Conservation (phyloP, 2,888 invertebrate species). For the Branchipolynoe longqiensis region DNA sequence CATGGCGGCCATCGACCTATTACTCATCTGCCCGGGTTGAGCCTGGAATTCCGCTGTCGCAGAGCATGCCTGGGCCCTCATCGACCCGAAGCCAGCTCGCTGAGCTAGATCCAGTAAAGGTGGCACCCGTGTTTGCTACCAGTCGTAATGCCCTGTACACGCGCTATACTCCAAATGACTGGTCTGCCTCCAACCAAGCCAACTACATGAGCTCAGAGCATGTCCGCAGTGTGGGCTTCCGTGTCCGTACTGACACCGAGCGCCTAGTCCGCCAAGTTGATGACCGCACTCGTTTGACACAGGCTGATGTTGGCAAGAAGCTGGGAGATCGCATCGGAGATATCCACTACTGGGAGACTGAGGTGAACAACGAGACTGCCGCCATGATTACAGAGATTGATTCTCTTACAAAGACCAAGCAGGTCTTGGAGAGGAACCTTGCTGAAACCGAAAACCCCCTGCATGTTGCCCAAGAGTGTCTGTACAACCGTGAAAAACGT, state of each 20-base stretch:
- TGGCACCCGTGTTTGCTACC: slow-evolving; percentile 82
- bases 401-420: slow-evolving; percentile 87
- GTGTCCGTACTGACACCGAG: slow-evolving; percentile 80
- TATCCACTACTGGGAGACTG: slow-evolving; percentile 94
- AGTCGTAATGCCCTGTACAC: slow-evolving; percentile 87
- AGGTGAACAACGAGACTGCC: slow-evolving; percentile 92
- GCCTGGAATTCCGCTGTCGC: slow-evolving; percentile 75
- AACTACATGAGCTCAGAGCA: slow-evolving; percentile 93
- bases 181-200: slow-evolving; percentile 90
- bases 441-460: slow-evolving; percentile 93
- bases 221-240: slow-evolving; percentile 86
- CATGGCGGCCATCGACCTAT: slow-evolving; percentile 81
- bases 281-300: slow-evolving; percentile 81
- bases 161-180: slow-evolving; percentile 92
- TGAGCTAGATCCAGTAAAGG: slow-evolving; percentile 80
- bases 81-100: slow-evolving; percentile 78
- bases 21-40: slow-evolving; percentile 80
- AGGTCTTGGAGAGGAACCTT: slow-evolving; percentile 87
- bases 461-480: slow-evolving; percentile 95
- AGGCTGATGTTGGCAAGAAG: slow-evolving; percentile 91
- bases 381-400: slow-evolving; percentile 90
- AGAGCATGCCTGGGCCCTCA: slow-evolving; percentile 79
- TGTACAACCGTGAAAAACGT: slow-evolving; percentile 94
- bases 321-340: slow-evolving; percentile 94
- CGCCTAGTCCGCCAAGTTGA: slow-evolving; percentile 82